Evolutionary conservation across 2,797 vertebrate genomes (phyloP), one percentile per base, ranked within the genome.

Genomic region (Anguilla marmorata): DNA sequence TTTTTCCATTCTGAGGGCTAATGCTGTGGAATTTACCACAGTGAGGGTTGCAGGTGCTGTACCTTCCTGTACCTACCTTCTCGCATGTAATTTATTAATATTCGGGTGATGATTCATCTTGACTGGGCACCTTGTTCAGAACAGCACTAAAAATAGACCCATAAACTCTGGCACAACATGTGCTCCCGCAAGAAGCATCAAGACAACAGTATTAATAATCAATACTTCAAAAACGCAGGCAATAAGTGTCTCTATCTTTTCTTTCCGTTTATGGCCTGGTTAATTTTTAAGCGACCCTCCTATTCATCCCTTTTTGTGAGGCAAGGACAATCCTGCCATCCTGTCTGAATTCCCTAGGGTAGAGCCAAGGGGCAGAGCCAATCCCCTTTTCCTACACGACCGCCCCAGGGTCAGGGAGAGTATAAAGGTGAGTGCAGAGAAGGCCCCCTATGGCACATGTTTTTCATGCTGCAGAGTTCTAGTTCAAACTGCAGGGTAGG

Each of bases 281-380:
- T 96, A 96, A 97, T 96, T 83, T 92, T 96, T 96, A 96, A 97
- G 94, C 95, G 91, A 93, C 89, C 74, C 74, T 91, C 88, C 93
- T 94, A 93, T 94, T 93, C 94, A 93, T 94, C 94, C 93, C 91
- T 90, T 93, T 88, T 91, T 92, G 93, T 93, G 93, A 95, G 95
- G 95, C 94, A 94, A 94, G 94, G 93, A 82, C 79, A 82, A 48
- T 82, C 21, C 93, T 87, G 91, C 93, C 93, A 93, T 92, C 93
- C 93, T 91, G 89, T 91, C 91, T 91, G 56, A 76, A 87, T 88
- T 93, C 92, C 92, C 90, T 91, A 94, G 90, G 93, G 93, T 94
- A 95, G 94, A 94, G 93, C 94, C 92, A 90, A 19, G 87, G 90
- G 90, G 87, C 91, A 72, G 90, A 90, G 92, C 96, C 96, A 96